Evolutionary conservation across 2,113 vertebrate species (phyloP), one percentile per base, ranked within the genome.

Genomic region (Microcebus murinus): DNA sequence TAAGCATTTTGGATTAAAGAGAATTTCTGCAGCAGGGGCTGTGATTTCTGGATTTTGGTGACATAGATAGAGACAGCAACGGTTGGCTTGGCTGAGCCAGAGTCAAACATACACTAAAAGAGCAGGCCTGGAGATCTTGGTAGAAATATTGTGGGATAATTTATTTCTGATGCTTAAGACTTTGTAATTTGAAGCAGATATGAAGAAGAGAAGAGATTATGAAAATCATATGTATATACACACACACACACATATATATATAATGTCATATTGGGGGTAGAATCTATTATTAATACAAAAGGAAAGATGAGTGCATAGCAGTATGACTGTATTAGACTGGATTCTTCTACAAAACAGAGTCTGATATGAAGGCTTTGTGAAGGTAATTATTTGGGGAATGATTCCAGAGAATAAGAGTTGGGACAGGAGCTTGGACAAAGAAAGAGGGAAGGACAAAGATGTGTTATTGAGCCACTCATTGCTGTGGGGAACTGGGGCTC

Each of bases 131-230:
- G 85, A 68, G 17, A 59, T 52, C 11, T 36, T 67, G 25, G 14
- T 42, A 76, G 93, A 25, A 68, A 96, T 90, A 27, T 31, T 74
- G 6, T 27, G 18, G 31, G 52, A 6, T 36, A 45, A 84, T 50
- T n/a, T 83, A 17, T 83, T 83, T 94, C 15, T 52, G 55, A 61
- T 73, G 52, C n/a, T 13, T 63, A 29, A 90, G 29, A 65, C 55
- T 83, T 95, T 18, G 82, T 93, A 48, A 48, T 4, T 74, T 96
- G 81, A 79, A 97, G 50, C 11, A 83, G 21, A 50, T 17, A 11
- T 15, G 31, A 79, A 73, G 52, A 88, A 67, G 13, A 90, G 34
- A n/a, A 48, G 34, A 81, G n/a, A 45, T 65, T 90, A 55, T 74
- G n/a, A n/a, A 45, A 89, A 85, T 59, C 83, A 27, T 21, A 77